phyloP scores from a whole-genome alignment of 2,888 invertebrate species.

The Chloroclystis v-ata region DNA sequence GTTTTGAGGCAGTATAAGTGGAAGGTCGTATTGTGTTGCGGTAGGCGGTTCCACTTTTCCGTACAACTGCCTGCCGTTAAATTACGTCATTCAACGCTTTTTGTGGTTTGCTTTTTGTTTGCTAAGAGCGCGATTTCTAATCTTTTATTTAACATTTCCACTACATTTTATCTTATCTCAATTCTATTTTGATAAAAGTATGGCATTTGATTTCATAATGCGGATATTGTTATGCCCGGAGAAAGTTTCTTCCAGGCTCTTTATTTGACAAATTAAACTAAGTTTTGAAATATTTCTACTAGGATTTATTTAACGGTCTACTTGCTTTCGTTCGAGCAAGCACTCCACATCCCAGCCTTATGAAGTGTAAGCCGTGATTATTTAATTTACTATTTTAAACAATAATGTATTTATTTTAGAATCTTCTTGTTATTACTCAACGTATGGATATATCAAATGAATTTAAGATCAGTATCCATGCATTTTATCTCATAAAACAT shows the following conservation, averaged over 20 bases:
- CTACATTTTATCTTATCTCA: conserved; percentile 8
- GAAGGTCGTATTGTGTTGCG: conserved; percentile 26
- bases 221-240: conserved; percentile 12
- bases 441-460: too few relatives aligned
- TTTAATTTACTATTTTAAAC: too few relatives aligned
- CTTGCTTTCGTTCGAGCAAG: conserved; percentile 11
- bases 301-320: conserved; percentile 20
- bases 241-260: conserved; percentile 13
- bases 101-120: conserved; percentile 22
- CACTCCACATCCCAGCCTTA: not conserved
- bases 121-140: conserved; percentile 17
- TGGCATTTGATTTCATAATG: conserved; percentile 15
- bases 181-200: conserved; percentile 9
- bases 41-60: conserved; percentile 30
- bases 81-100: conserved; percentile 27
- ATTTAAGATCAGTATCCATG: too few relatives aligned
- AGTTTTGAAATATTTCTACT: conserved; percentile 32
- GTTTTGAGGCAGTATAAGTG: conserved; percentile 6
- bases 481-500: too few relatives aligned
- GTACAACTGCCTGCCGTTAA: conserved; percentile 25
- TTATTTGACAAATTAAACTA: conserved; percentile 27
- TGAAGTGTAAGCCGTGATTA: too few relatives aligned
- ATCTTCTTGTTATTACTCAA: too few relatives aligned
- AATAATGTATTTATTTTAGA: too few relatives aligned
- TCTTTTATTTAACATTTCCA: conserved; percentile 7